Percentiles rank a stretch among this genome's conserved stretches.
Conservation (phyloP, 1,140 invertebrate species). For the Ceratosolen fusciceps region DNA sequence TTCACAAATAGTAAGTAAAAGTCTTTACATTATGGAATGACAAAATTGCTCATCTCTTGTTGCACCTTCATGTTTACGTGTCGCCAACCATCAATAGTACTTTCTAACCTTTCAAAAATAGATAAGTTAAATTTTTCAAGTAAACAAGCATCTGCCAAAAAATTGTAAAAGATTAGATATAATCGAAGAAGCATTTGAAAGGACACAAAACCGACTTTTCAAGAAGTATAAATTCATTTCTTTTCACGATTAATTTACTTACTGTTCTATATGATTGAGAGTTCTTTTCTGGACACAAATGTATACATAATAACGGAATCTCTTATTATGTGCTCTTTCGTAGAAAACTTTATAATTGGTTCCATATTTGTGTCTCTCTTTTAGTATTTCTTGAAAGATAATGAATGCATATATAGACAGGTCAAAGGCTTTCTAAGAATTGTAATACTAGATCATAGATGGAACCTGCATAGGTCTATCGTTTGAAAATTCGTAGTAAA, state of each 20-base stretch:
- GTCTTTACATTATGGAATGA: not conserved
- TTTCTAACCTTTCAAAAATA: slow-evolving; percentile 20
- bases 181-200: not conserved
- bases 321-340: not conserved
- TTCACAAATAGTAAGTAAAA: slow-evolving; percentile 3
- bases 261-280: not conserved
- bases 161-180: not conserved
- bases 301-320: not conserved
- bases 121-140: slow-evolving; percentile 11
- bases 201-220: not conserved
- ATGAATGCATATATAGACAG: not conserved
- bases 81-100: not conserved
- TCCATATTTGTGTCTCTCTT: not conserved
- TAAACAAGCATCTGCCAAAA: not conserved
- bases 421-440: not conserved
- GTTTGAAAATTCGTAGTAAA: not conserved
- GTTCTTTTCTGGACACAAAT: not conserved
- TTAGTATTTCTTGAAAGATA: not conserved
- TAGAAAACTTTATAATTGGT: slow-evolving; percentile 1
- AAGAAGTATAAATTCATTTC: not conserved
- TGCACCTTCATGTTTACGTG: not conserved
- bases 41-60: not conserved
- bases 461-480: not conserved
- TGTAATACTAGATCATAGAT: not conserved
- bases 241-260: not conserved